These are phyloP conservation scores for Chaitophorus viminalis DNA, from an alignment of 2,888 invertebrate species.

Conservation along the genomic window DNA sequence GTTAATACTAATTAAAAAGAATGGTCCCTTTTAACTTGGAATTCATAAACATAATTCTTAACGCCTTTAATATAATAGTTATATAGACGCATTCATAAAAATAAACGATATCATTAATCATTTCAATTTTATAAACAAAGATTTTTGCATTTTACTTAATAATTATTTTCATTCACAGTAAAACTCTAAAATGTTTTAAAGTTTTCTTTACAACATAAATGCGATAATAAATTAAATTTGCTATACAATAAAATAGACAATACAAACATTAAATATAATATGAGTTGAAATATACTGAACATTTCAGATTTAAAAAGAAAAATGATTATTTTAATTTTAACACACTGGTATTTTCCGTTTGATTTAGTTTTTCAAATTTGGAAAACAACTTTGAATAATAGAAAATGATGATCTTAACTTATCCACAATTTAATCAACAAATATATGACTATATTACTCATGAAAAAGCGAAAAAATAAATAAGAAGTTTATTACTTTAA, in stretches of 20 bases:
- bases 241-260: background rate
- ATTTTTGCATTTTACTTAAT: background rate
- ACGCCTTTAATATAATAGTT: background rate
- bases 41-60: background rate
- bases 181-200: background rate
- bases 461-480: too few species aligned
- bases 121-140: background rate
- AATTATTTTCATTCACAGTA: background rate
- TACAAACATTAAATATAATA: background rate
- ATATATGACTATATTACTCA: too few species aligned
- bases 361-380: too few species aligned
- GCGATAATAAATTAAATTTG: background rate
- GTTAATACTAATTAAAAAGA: background rate
- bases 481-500: too few species aligned
- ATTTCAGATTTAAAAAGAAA: too few species aligned
- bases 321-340: background rate
- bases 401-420: too few species aligned
- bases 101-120: background rate
- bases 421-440: too few species aligned
- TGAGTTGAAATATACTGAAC: too few species aligned
- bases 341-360: too few species aligned
- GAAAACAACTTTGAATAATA: too few species aligned
- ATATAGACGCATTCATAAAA: background rate
- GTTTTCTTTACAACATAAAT: background rate
- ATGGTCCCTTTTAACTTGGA: background rate